Conservation (phyloP, 2,113 vertebrate species). For the Bothrops jararaca region DNA sequence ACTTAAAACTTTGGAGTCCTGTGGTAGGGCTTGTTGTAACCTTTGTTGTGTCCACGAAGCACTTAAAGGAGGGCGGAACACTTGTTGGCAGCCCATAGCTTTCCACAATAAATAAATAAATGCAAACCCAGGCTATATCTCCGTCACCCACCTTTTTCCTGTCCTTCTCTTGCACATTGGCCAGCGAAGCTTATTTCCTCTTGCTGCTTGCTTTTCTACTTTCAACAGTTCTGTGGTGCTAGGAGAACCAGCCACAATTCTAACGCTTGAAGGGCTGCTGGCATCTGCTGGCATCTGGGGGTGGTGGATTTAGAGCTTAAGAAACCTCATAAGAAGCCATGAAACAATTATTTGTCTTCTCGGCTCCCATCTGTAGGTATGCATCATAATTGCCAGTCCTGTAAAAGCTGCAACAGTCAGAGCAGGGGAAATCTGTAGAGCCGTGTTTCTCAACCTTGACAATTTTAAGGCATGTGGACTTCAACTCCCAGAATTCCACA, state of each 20-base stretch:
- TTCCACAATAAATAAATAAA: neutral
- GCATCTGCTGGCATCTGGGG: neutral
- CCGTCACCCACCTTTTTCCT: neutral
- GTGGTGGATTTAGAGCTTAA: neutral
- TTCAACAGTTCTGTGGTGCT: too few species aligned
- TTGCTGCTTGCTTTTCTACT: neutral
- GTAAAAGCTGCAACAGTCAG: neutral
- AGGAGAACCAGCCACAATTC: neutral
- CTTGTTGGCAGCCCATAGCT: neutral
- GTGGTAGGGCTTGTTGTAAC: neutral
- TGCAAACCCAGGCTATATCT: neutral
- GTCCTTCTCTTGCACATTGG: too few species aligned
- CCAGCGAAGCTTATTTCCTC: neutral
- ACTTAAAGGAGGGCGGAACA: neutral
- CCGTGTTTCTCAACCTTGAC: too few species aligned
- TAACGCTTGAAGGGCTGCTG: too few species aligned
- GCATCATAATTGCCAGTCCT: neutral
- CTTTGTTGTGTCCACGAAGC: neutral
- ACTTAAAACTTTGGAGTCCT: neutral
- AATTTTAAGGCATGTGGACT: too few species aligned
- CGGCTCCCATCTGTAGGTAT: slow-evolving; percentile 7
- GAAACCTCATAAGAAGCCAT: neutral
- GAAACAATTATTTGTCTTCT: slow-evolving; percentile 15
- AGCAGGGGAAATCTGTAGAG: neutral
- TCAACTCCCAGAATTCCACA: too few species aligned